A percentile compares a stretch with the other conserved stretches of the same genome.
phyloP scores from a whole-genome alignment of 2,888 invertebrate genomes.

The Dasypolia templi region DNA sequence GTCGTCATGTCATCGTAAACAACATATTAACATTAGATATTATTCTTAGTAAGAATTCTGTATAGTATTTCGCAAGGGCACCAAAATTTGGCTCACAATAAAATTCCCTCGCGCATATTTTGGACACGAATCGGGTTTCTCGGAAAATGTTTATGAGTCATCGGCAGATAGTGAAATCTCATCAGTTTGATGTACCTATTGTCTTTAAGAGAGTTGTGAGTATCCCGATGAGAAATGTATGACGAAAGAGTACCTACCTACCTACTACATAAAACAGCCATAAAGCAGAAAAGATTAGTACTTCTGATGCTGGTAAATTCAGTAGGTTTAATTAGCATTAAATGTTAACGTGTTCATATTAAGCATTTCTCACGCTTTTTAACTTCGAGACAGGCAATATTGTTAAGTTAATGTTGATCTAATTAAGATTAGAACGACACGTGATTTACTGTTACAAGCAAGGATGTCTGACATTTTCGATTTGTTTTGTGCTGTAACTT shows the following conservation, averaged over 20 bases:
- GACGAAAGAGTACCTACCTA: constrained; percentile 4
- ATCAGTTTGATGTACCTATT: constrained; percentile 25
- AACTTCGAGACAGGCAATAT: constrained; percentile 41
- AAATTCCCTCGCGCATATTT: constrained; percentile 53
- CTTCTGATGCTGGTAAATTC: constrained; percentile 6
- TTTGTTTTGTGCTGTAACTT: not conserved
- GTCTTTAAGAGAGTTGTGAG: constrained; percentile 1
- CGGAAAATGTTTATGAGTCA: constrained; percentile 57
- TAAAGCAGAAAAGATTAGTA: not conserved
- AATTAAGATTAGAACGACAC: constrained; percentile 46
- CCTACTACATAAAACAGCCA: not conserved
- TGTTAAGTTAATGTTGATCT: constrained; percentile 52
- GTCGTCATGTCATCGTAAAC: constrained; percentile 42
- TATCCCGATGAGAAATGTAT: constrained; percentile 25
- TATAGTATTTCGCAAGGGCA: constrained; percentile 60
- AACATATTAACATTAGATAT: constrained; percentile 45
- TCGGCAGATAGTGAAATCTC: constrained; percentile 27
- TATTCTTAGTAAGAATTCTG: constrained; percentile 49
- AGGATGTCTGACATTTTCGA: constrained; percentile 7
- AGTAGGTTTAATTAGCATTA: constrained; percentile 42
- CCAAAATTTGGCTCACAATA: constrained; percentile 45
- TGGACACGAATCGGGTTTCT: constrained; percentile 49
- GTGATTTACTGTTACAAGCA: constrained; percentile 26
- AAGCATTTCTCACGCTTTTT: constrained; percentile 60
- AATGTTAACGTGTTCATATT: constrained; percentile 44